Conservation (phyloP, 1,140 invertebrate genomes). For the Neelides sp. region DNA sequence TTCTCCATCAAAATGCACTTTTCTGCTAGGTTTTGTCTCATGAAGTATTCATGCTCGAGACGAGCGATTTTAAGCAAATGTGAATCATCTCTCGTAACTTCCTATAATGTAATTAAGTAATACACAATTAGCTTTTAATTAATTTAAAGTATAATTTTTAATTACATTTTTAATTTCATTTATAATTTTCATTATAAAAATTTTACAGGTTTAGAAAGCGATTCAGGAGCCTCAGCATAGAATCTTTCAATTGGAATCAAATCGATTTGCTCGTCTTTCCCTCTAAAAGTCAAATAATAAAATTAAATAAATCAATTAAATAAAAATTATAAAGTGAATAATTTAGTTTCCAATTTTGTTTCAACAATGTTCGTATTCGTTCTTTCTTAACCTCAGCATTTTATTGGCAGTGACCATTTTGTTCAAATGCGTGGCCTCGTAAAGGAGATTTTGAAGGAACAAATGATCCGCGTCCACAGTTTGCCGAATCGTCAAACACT, state of each 20-base stretch:
- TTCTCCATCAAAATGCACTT: slow-evolving; percentile 61
- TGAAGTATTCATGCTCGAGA: slow-evolving; percentile 81
- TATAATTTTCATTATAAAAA: neutral
- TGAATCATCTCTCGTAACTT: slow-evolving; percentile 49
- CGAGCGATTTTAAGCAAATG: slow-evolving; percentile 73
- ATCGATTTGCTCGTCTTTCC: slow-evolving; percentile 85
- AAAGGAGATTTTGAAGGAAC: slow-evolving; percentile 84
- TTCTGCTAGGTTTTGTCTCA: slow-evolving; percentile 66
- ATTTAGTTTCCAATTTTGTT: too few species aligned
- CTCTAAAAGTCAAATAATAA: slow-evolving; percentile 45
- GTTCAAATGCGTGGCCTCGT: slow-evolving; percentile 83
- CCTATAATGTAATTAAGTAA: slow-evolving; percentile 37
- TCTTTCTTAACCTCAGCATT: slow-evolving; percentile 61
- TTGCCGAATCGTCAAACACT: slow-evolving; percentile 61
- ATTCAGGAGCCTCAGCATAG: slow-evolving; percentile 62
- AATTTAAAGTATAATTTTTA: slow-evolving; percentile 26
- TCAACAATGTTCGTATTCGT: too few species aligned
- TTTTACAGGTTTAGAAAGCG: slow-evolving; percentile 52
- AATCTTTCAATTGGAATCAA: slow-evolving; percentile 74
- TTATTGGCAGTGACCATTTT: slow-evolving; percentile 87
- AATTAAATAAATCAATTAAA: slow-evolving; percentile 4
- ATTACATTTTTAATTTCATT: slow-evolving; percentile 13
- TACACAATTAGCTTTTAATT: slow-evolving; percentile 1
- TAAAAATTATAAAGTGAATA: neutral
- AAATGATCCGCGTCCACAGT: slow-evolving; percentile 79